Conservation (phyloP, 2,113 vertebrate genomes). For the Mesembrinibis cayennensis region DNA sequence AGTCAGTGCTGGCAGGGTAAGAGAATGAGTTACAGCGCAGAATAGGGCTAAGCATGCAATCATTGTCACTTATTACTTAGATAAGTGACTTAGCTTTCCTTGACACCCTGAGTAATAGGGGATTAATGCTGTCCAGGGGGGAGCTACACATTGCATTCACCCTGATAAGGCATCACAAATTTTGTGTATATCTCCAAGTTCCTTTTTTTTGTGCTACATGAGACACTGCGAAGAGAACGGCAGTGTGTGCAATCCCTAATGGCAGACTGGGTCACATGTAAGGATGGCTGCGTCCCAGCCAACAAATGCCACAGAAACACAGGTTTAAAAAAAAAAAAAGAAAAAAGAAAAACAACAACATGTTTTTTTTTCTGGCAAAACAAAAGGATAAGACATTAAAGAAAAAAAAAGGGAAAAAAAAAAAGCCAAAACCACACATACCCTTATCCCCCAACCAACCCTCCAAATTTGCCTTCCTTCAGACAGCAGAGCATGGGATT, state of each 20-base stretch:
- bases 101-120: background rate
- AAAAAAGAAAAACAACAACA: background rate
- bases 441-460: background rate
- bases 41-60: background rate
- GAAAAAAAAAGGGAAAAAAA: background rate
- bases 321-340: background rate
- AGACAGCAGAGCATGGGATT: background rate
- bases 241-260: background rate
- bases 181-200: background rate
- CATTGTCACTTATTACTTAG: background rate
- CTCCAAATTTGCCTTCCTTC: background rate
- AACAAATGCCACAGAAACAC: background rate
- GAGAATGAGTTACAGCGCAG: background rate
- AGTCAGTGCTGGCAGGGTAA: background rate
- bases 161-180: background rate
- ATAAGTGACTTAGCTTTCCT: background rate
- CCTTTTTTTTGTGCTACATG: background rate
- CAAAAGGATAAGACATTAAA: background rate
- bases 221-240: background rate
- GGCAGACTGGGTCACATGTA: background rate
- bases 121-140: background rate
- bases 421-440: background rate
- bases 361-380: background rate
- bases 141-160: background rate
- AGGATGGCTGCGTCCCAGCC: background rate